Base-by-base conservation (phyloP, 2,888 invertebrate species). In the Andricus quercusramuli region DNA sequence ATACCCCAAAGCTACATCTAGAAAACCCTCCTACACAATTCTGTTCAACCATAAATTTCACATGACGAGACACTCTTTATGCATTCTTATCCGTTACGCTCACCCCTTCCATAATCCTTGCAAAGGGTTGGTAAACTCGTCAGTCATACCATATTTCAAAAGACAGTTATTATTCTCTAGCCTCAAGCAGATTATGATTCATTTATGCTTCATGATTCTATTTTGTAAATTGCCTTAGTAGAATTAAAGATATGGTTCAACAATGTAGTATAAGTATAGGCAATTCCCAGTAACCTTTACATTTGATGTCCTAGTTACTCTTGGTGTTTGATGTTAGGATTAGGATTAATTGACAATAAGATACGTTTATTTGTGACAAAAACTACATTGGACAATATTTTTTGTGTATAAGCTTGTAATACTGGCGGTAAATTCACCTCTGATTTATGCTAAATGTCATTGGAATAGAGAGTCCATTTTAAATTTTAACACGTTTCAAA, bases 1-100 rank as follows among this genome's bases (percentile, higher is more conserved):
- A 56, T 74, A 74, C 74, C 74, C 44, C 56, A 29, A 74, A 74
- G 74, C 70, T 29, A 51, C 9, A 47, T 9, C 70, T 70, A 70
- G 51, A 5, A 56, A 56, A 37, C 56, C 56, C 74, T n/a, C 32
- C 51, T 74, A 22, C 32, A 74, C 56, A 56, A 74, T 74, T 74
- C 74, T 4, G 32, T 68, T 51, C 11, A n/a, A 29, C 6, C 32
- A 74, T 74, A 37, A 74, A 74, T 74, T 74, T 74, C 70, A 56
- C 29, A 74, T 56, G 74, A 74, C n/a, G 47, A 51, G 74, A 74
- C 74, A 56, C 74, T 74, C 62, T 74, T 74, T 74, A 74, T n/a
- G n/a, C n/a, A 74, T 56, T 74, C 32, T 74, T 51, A 56, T 32
- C 32, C 25, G 47, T 51, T 29, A 67, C 41, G n/a, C 41, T 67